Base-by-base conservation (phyloP, 1,140 invertebrate genomes). In the Drepana arcuata region DNA sequence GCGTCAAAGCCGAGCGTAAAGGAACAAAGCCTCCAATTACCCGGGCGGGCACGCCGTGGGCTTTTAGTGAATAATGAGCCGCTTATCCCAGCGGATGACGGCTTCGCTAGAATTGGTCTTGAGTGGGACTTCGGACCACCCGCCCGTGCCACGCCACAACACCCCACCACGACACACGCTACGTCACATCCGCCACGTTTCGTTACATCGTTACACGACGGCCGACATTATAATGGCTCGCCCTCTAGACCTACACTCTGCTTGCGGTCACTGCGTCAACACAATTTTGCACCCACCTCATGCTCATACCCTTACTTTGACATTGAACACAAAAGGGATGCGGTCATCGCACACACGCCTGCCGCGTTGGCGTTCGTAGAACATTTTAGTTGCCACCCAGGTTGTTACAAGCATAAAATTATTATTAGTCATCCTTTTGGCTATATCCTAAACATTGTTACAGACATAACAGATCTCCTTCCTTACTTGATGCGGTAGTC, bases 31-130 rank as follows among this genome's bases (percentile, higher is more conserved):
- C 61, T 71, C 62, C 72, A 78, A 81, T 81, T 81, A 81, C 58
- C 70, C 57, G 47, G 62, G 57, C 64, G 59, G 54, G 72, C 71
- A 73, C 62, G 71, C 75, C 62, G 72, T 78, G 72, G 68, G 72
- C 77, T 79, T 79, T 81, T 77, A 77, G 72, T 78, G 71, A 74
- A 78, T 81, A 78, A 81, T 81, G 72, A 75, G 71, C 64, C 67
- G 71, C 64, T 73, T 74, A 78, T 73, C 61, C 69, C 51, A 41
- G 41, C 34, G 57, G 60, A 66, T 70, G 71, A 72, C 53, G 62
- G 63, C 56, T 69, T 63, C 67, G 60, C 62, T 72, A 56, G 60
- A 63, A 74, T 66, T 60, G 65, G 68, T 68, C 53, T 64, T 55
- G 58, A 73, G 69, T 62, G 62, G 63, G 64, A 35, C 49, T 39